Percentiles rank a stretch among this genome's conserved stretches.
Conservation (phyloP, 2,797 vertebrate genomes). For the Momotus momota region DNA sequence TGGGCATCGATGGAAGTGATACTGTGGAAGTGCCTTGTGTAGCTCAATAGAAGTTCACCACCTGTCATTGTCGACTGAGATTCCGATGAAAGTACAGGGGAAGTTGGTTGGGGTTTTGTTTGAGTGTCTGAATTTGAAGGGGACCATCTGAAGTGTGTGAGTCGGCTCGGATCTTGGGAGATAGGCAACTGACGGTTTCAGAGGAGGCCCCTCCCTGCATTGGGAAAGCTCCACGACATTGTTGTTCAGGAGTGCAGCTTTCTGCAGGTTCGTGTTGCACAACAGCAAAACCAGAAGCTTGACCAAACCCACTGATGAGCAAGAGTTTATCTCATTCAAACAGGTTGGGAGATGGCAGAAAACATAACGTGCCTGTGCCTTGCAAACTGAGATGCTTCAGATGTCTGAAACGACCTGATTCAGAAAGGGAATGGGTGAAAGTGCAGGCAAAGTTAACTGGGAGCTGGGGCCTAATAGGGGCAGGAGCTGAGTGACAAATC, state of each 20-base stretch:
- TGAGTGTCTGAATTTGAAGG: neutral
- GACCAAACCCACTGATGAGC: constrained; percentile 44
- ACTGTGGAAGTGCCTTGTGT: neutral
- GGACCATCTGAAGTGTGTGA: neutral
- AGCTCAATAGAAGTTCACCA: neutral
- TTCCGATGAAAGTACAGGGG: neutral
- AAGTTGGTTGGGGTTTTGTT: neutral
- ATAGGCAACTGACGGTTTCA: neutral
- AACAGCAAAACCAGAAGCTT: constrained; percentile 34
- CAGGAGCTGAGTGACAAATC: neutral
- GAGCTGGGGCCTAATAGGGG: neutral
- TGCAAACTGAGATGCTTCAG: neutral
- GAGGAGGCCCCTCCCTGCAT: constrained; percentile 20
- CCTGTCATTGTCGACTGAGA: neutral
- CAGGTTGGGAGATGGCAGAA: neutral
- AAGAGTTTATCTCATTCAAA: constrained; percentile 15
- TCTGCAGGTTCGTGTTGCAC: neutral
- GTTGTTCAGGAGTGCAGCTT: neutral
- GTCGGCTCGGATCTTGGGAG: neutral
- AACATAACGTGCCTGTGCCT: neutral
- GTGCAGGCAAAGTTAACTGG: neutral
- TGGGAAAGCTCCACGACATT: constrained; percentile 27
- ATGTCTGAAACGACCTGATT: neutral
- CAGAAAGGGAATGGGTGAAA: neutral
- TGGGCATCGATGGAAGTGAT: neutral